Base-by-base conservation (phyloP, 2,797 vertebrate species). In the Myoxocephalus aenaeus region DNA sequence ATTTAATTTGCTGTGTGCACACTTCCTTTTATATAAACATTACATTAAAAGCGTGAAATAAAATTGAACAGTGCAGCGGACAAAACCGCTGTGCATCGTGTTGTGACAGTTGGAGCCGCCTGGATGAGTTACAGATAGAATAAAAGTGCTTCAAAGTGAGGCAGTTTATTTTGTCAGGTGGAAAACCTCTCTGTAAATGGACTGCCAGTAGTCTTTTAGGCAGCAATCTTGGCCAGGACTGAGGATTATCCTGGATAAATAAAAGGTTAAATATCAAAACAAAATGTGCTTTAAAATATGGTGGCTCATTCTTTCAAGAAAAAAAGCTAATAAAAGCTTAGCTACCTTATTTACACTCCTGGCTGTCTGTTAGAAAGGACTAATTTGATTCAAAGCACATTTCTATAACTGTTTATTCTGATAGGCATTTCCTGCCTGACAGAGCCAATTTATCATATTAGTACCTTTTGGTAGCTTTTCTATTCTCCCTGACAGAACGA, bases 381-480 rank as follows among this genome's bases (percentile, higher is more conserved):
- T 9, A 70, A 25, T 58, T 85, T 58, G 14, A 75, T 73, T 73
- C 11, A 42, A 69, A 67, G 64, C 56, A 62, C 40, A 71, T 57
- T 64, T 70, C 29, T 65, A 17, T 17, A 50, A 48, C 59, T 64
- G 13, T 77, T 85, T 67, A 68, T 80, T 80, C 20, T 54, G 54
- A 62, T 10, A 3, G 22, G 4, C 27, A 71, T 64, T 70, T 81
- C 77, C 42, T 63, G 67, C 10, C 51, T 70, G 63, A 69, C 62
- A 46, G 34, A 67, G 27, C 14, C 50, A 51, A 63, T 71, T 70
- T 44, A 51, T 79, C 42, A 56, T 22, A 53, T 11, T 7, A 25
- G 14, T 25, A 65, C 17, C 57, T 20, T 17, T 40, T n/a, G 62
- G 63, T n/a, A 10, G 42, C 22, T 65, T 72, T 48, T 48, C 29